Evolutionary conservation across 2,888 invertebrate genomes (phyloP).

Genomic region (Pheosia tremula): DNA sequence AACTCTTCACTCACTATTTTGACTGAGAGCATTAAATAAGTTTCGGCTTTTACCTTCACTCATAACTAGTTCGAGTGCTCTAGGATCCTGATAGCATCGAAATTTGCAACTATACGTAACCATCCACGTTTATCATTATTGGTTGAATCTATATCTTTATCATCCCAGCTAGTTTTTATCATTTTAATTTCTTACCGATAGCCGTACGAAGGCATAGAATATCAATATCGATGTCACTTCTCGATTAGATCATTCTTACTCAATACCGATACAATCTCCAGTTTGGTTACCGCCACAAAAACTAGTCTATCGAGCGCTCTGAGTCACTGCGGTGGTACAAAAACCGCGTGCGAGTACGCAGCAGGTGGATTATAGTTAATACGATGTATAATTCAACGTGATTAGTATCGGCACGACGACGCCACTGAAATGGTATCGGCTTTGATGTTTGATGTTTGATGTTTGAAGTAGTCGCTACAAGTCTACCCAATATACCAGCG

Average conservation of each 20-base stretch:
- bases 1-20: too few relatives aligned
- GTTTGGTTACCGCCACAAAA: conserved; percentile 2
- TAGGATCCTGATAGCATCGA: too few relatives aligned
- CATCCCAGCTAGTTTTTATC: too few relatives aligned
- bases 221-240: neutral
- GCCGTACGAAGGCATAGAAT: neutral
- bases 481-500: neutral
- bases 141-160: too few relatives aligned
- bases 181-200: too few relatives aligned
- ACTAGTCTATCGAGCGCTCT: conserved; percentile 4
- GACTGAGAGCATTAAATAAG: too few relatives aligned
- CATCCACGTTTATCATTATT: too few relatives aligned
- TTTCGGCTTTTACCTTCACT: too few relatives aligned
- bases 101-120: too few relatives aligned
- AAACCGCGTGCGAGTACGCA: neutral
- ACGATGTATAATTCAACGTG: neutral
- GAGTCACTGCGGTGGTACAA: conserved; percentile 1
- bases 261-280: neutral
- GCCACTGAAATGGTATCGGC: neutral
- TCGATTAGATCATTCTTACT: conserved; percentile 1
- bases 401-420: neutral
- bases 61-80: too few relatives aligned
- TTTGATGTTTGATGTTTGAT: conserved; percentile 3
- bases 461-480: too few relatives aligned
- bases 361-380: conserved; percentile 6